Base-by-base conservation (phyloP, 2,113 vertebrate species). In the Chauna torquata region DNA sequence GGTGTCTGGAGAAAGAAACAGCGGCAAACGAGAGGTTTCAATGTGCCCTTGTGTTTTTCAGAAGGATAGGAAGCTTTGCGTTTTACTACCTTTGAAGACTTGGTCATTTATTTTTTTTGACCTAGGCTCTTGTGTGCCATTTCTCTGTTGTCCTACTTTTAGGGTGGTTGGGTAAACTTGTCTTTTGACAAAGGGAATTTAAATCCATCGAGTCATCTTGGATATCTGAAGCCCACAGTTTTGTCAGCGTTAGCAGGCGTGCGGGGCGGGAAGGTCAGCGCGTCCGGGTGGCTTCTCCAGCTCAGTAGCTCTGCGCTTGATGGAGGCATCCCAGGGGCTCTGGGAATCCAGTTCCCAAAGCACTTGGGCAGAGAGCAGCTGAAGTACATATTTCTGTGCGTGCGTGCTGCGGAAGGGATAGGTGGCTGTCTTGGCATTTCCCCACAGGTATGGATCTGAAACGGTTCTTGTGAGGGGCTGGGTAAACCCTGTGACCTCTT, bases 371-470 rank as follows among this genome's bases (percentile, higher is more conserved):
- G 50, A 11, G 69, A 57, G 55, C 27, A 52, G 62, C 38, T 34
- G 62, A 28, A 64, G 42, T 0, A 0, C 52, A 0, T 36, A 1
- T 3, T 14, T 17, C 18, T 25, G 57, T 23, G 16, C 42, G 16
- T 34, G 45, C 1, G 0, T n/a, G 32, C 59, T 28, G 27, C 40
- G 57, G 38, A 18, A 54, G 20, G 88, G 38, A 10, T 9, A 52
- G 23, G 57, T 55, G 19, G 27, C 50, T 36, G 1, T 22, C 24
- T 11, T 15, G 54, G n/a, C 42, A 22, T 32, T 38, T 81, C 30
- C 42, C 50, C 2, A 0, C 0, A 0, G 17, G 0, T 9, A 7
- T 25, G 42, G 38, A 52, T 42, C 42, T 23, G 42, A 8, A 58
- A 13, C 9, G 11, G 8, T 36, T 38, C 70, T 47, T 50, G 16